These are phyloP conservation scores for Sphecodes monilicornis DNA, from an alignment of 2,888 invertebrate genomes.

Conservation along the genomic window DNA sequence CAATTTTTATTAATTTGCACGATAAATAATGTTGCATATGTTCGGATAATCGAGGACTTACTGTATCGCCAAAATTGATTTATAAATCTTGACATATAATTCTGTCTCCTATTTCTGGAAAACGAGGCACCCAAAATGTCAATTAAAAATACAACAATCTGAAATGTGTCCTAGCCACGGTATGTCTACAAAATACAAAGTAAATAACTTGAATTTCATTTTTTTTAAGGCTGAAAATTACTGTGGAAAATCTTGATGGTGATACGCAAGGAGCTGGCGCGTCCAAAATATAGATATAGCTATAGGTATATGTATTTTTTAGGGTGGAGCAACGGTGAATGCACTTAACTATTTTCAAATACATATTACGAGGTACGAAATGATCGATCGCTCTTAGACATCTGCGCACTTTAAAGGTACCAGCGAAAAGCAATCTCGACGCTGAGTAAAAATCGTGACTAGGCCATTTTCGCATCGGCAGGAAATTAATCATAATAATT, in stretches of 20 bases:
- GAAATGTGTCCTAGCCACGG: not conserved
- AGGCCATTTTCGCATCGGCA: slow-evolving; percentile 79
- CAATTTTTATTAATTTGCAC: too few species aligned
- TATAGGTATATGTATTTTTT: slow-evolving; percentile 19
- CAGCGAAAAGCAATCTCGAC: slow-evolving; percentile 65
- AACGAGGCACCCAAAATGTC: too few species aligned
- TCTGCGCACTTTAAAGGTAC: slow-evolving; percentile 72
- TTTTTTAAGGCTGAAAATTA: not conserved
- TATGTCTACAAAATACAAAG: not conserved
- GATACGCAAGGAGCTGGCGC: not conserved
- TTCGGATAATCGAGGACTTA: too few species aligned
- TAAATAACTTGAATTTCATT: not conserved
- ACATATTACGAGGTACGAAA: slow-evolving; percentile 67
- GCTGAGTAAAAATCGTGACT: slow-evolving; percentile 83
- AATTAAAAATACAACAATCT: too few species aligned
- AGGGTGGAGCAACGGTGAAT: slow-evolving; percentile 38
- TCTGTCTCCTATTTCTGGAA: too few species aligned
- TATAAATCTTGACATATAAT: too few species aligned
- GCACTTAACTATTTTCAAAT: slow-evolving; percentile 69
- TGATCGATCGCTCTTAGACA: slow-evolving; percentile 73
- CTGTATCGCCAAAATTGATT: too few species aligned
- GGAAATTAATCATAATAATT: slow-evolving; percentile 83
- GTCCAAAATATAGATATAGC: not conserved
- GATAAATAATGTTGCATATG: too few species aligned
- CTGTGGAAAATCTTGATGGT: not conserved